Percentiles rank a stretch among this genome's conserved stretches.
phyloP scores from a whole-genome alignment of 2,888 invertebrate species.

The Synanthedon myopaeformis region DNA sequence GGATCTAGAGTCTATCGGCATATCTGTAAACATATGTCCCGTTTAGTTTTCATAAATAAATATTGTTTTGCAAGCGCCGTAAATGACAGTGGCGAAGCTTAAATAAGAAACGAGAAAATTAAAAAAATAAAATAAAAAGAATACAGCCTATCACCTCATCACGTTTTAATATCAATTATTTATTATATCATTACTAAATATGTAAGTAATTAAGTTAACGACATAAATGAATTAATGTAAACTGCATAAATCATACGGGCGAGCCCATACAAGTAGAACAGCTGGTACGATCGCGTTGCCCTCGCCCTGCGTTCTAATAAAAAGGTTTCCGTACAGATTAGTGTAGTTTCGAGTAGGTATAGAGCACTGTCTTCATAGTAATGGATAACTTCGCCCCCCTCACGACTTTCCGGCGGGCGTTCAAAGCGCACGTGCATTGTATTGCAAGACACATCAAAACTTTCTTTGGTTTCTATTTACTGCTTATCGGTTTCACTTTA shows the following conservation, averaged over 20 bases:
- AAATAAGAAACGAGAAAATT: no score
- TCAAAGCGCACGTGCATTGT: neutral
- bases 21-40: no score
- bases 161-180: no score
- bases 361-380: neutral
- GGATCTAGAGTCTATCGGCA: no score
- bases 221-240: conserved; percentile 47
- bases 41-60: no score
- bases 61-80: no score
- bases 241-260: conserved; percentile 50
- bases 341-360: conserved; percentile 2
- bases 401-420: conserved; percentile 2
- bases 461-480: conserved; percentile 34
- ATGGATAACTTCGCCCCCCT: conserved; percentile 1
- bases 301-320: conserved; percentile 54
- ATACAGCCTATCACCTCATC: no score
- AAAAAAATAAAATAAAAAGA: no score
- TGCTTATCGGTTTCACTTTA: neutral
- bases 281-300: conserved; percentile 28
- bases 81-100: no score
- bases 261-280: conserved; percentile 59
- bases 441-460: conserved; percentile 11
- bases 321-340: conserved; percentile 62
- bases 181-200: no score
- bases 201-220: neutral